Conservation (phyloP, 2,113 vertebrate genomes). For the Eleginops maclovinus region DNA sequence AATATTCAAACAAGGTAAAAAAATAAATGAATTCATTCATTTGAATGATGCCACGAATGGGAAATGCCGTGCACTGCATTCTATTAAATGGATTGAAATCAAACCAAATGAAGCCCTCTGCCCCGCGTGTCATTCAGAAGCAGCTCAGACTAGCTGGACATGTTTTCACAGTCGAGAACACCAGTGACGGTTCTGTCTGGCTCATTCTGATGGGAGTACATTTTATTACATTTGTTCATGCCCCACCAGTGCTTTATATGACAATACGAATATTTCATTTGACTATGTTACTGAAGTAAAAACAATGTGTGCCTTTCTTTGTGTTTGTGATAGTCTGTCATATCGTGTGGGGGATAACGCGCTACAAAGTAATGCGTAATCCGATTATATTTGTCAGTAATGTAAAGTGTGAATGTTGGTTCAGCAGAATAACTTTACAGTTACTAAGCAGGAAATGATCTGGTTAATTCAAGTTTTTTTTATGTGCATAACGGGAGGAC, state of each 20-base stretch:
- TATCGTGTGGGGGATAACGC: too few species aligned
- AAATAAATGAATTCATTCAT: constrained; percentile 87
- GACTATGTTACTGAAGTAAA: neutral
- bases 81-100: constrained; percentile 15
- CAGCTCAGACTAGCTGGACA: neutral
- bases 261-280: neutral
- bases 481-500: too few species aligned
- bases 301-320: neutral
- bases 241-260: neutral
- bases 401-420: too few species aligned
- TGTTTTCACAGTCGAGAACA: constrained; percentile 1
- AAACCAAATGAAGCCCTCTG: constrained; percentile 14
- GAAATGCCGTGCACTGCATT: constrained; percentile 87
- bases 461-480: too few species aligned
- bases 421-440: too few species aligned
- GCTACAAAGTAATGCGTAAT: too few species aligned
- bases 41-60: constrained; percentile 88
- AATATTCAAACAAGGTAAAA: constrained; percentile 88
- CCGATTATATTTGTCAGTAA: too few species aligned
- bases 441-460: too few species aligned
- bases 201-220: neutral
- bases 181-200: neutral
- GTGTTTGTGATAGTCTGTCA: too few species aligned
- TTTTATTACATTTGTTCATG: neutral
- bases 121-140: constrained; percentile 11